Percentiles rank a stretch among this genome's conserved stretches.
These are phyloP conservation scores for Aradophagus sp. DNA, from an alignment of 1,140 invertebrate genomes.

Conservation along the genomic window DNA sequence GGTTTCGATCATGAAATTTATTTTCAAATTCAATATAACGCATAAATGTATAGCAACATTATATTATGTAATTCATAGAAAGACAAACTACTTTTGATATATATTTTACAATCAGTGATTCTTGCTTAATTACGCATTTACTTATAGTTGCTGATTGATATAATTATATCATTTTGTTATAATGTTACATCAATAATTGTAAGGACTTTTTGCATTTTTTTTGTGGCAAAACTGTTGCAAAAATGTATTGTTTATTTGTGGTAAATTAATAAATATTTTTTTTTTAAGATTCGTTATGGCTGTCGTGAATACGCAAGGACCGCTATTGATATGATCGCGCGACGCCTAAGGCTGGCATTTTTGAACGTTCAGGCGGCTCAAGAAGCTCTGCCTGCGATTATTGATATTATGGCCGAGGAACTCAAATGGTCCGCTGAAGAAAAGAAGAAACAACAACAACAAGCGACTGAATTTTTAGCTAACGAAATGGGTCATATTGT, in stretches of 20 bases:
- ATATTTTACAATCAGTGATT: too few relatives aligned
- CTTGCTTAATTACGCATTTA: neutral
- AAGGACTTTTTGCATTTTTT: too few relatives aligned
- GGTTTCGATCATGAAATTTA: too few relatives aligned
- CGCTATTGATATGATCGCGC: constrained; percentile 96
- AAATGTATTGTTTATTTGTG: too few relatives aligned
- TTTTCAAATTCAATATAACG: too few relatives aligned
- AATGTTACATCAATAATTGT: too few relatives aligned
- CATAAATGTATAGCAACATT: too few relatives aligned
- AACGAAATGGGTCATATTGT: constrained; percentile 98
- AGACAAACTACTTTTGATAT: too few relatives aligned
- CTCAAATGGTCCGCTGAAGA: constrained; percentile 92
- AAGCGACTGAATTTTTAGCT: constrained; percentile 88
- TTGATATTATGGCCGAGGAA: constrained; percentile 98
- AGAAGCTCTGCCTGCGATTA: constrained; percentile 93
- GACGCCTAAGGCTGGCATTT: constrained; percentile 94
- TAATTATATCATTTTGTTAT: too few relatives aligned
- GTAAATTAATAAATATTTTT: too few relatives aligned
- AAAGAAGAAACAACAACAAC: constrained; percentile 86
- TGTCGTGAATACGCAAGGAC: constrained; percentile 96
- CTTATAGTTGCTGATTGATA: neutral
- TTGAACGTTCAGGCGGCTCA: constrained; percentile 97
- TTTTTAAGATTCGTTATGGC: constrained; percentile 87
- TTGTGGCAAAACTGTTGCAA: too few relatives aligned
- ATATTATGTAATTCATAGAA: too few relatives aligned